Evolutionary conservation across 1,140 invertebrate genomes (phyloP), one percentile per base, ranked within the genome.

Genomic region (Neomicropteryx cornuta): DNA sequence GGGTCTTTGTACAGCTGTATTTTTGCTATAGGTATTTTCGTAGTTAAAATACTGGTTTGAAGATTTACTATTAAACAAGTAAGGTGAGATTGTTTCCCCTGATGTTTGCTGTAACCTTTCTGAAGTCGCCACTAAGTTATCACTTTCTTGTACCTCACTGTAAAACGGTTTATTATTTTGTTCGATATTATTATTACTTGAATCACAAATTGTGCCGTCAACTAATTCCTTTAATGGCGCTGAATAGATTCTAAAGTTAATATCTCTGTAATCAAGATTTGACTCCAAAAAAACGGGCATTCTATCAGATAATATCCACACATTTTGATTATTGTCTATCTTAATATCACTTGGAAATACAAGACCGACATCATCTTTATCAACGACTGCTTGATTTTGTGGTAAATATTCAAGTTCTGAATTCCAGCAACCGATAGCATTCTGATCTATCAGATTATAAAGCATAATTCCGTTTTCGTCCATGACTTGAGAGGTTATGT

Each of bases 371-470:
- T 86, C 77, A 53, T 87, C 83, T 39, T 72, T 74, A 33, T 83
- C 83, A 5, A 81, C 74, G 13, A 86, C 56, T 6, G 69, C 82
- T n/a, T 78, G 73, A 60, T 81, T 81, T 31, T 75, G 66, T 2
- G 76, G 67, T 11, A 67, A 65, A 36, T 80, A 81, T 1, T 78
- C 74, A 33, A 75, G 60, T 3, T 60, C 57, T 0, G 75, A 77
- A 48, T 83, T 81, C 84, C 84, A 87, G 51, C 84, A 88, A 8
- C 83, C 84, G 1, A 88, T 70, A 2, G 79, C 78, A 44, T 87
- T 87, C 47, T 79, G 77, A 55, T 87, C 83, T 33, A 88, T 75
- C 30, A 87, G 61, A 57, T 77, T 84, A 53, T 77, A 86, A 24
- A 85, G 70, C 59, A 84, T 77, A 2, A 88, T 56, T 10, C 83